Base-by-base conservation (phyloP, 2,888 invertebrate species). In the Lutraria lutraria region DNA sequence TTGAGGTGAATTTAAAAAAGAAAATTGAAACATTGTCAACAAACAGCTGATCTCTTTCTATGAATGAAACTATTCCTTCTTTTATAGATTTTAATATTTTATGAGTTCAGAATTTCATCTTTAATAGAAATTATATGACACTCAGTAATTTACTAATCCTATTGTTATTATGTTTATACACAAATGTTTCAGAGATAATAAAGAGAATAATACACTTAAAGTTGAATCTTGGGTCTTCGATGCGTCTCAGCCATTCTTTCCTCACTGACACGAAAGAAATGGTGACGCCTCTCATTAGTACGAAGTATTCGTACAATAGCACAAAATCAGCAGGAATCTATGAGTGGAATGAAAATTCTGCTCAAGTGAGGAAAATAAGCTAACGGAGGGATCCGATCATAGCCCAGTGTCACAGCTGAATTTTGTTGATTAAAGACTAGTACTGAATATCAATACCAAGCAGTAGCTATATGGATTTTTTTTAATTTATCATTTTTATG, bases 1-100 rank as follows among this genome's bases (percentile, higher is more conserved):
- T 72, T 76, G 29, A 43, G 53, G 31, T 21, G 19, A 53, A 68
- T 63, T 83, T 56, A 68, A 52, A 29, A 54, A 29, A 29, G 29
- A 84, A 53, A 84, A 54, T 76, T 84, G 84, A 84, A 84, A 84
- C 84, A 84, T 43, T 31, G 68, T 84, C 84, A 76, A 84, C 52
- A 54, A 53, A 53, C 76, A 29, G 72, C 31, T 68, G 76, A 53
- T 84, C 53, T 19, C 54, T 72, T 21, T 12, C 13, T 16, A 25
- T 76, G 84, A 84, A 84, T 84, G n/a, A 54, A 76, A 54, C 19
- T 21, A 29, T 31, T 31, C 84, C 16, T 72, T 53, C 19, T 63
- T 76, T 31, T 19, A 21, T 8, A 31, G 34, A 76, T 84, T 56
- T 85, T 80, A 85, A 85, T 85, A 85, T 60, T 85, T 85, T 56